Evolutionary conservation across 2,888 invertebrate genomes (phyloP).

Genomic region (Chrysotoxum bicinctum): DNA sequence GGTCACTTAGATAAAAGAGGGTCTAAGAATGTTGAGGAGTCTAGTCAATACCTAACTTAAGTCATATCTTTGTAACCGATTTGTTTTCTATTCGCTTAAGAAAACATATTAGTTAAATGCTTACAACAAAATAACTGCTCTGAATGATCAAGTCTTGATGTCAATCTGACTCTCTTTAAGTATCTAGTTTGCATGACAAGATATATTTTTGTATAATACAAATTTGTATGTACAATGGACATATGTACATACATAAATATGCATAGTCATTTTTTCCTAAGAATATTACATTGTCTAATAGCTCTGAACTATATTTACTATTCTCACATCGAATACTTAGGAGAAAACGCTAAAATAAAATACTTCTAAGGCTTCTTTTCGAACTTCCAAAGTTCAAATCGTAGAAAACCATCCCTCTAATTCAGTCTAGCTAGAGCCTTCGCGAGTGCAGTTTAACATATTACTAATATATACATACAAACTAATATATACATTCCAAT

Average conservation of each 20-base stretch:
- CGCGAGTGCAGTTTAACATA: conserved; percentile 69
- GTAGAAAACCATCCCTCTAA: conserved; percentile 78
- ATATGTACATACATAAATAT: neutral
- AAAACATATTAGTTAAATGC: neutral
- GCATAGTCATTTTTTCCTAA: neutral
- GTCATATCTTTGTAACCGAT: neutral
- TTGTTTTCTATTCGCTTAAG: neutral
- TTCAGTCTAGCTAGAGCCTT: conserved; percentile 78
- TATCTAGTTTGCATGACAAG: conserved; percentile 21
- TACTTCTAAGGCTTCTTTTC: conserved; percentile 78
- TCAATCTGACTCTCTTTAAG: conserved; percentile 21
- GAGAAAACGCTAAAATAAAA: conserved; percentile 64
- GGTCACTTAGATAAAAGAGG: too few relatives aligned
- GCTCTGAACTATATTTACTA: conserved; percentile 64
- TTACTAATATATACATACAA: neutral
- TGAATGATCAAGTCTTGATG: conserved; percentile 45
- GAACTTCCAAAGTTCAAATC: conserved; percentile 77
- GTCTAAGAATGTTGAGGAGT: too few relatives aligned
- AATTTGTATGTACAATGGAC: neutral
- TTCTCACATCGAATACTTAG: conserved; percentile 63
- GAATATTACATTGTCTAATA: conserved; percentile 47
- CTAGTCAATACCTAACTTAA: neutral
- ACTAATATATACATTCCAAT: neutral
- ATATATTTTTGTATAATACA: neutral
- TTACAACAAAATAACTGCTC: conserved; percentile 27